Base-by-base conservation (phyloP, 2,113 vertebrate species). In the Fregata magnificens region DNA sequence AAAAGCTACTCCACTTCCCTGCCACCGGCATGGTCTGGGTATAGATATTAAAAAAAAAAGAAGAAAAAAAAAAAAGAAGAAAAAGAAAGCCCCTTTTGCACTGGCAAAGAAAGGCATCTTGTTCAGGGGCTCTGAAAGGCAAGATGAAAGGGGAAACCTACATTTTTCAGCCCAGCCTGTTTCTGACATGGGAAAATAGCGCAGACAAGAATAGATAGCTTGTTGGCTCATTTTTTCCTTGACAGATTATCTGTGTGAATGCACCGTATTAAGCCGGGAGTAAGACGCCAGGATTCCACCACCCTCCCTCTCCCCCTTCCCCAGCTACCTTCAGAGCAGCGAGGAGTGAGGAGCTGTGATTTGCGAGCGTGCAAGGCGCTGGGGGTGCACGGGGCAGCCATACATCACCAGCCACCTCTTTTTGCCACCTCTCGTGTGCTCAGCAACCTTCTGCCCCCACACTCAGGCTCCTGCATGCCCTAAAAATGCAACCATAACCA, bases 101-200 rank as follows among this genome's bases (percentile, higher is more conserved):
- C 88, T 53, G 82, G 95, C 92, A 90, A 98, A 98, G 98, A 98
- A 98, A 98, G 98, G 95, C 97, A 97, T 98, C 97, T 97, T 98
- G 98, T 98, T 96, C 95, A 52, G 97, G 93, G 97, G 94, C 85
- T 94, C 90, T 97, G 97, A 97, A 97, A 98, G 96, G 95, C 93
- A 97, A 97, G 97, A 97, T 98, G 98, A 98, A 98, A 98, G 96
- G 93, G 93, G 97, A 97, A 98, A 98, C 95, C 97, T 97, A 96
- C 95, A 96, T 98, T 98, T 98, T 97, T 98, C 97, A 97, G 95
- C 95, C 89, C 97, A 97, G 98, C 83, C 97, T 97, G 98, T 94
- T 97, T 94, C 97, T 98, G 98, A 98, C 97, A 92, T 98, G 98
- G 98, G 98, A 98, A 98, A 98, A 98, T 94, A 97, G 98, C 28